Evolutionary conservation across 2,888 invertebrate genomes (phyloP).

Genomic region (Athripsodes cinereus): DNA sequence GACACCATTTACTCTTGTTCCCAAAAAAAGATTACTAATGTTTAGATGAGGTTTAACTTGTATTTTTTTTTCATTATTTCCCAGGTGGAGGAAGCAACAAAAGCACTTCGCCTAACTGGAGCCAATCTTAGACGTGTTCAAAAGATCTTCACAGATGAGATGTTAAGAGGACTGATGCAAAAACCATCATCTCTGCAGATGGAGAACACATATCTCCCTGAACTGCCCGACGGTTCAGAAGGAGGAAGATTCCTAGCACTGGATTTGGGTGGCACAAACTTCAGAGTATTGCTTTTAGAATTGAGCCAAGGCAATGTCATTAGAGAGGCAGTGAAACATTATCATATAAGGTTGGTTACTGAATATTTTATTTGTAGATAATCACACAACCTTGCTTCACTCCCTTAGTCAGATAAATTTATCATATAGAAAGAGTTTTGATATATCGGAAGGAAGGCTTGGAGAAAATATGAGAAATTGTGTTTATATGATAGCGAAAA

Average conservation of each 20-base stretch:
- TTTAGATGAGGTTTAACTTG: too few relatives aligned
- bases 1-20: too few relatives aligned
- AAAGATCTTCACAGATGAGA: conserved; percentile 56
- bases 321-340: conserved; percentile 57
- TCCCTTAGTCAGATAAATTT: too few relatives aligned
- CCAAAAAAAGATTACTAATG: too few relatives aligned
- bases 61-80: conserved; percentile 3
- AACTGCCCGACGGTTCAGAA: conserved; percentile 66
- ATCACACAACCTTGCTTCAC: too few relatives aligned
- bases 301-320: conserved; percentile 50
- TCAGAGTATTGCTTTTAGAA: conserved; percentile 63
- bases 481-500: too few relatives aligned
- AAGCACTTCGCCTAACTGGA: conserved; percentile 34
- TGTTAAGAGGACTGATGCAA: conserved; percentile 56
- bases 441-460: too few relatives aligned
- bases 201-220: conserved; percentile 73
- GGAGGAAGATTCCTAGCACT: conserved; percentile 68
- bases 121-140: conserved; percentile 47
- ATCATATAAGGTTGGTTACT: conserved; percentile 45
- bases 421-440: too few relatives aligned
- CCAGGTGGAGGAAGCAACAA: conserved; percentile 30
- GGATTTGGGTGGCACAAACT: conserved; percentile 79
- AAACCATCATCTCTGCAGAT: conserved; percentile 64
- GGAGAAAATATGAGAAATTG: too few relatives aligned
- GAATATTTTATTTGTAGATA: neutral